phyloP scores from a whole-genome alignment of 2,888 invertebrate genomes.

The Druceiella hillmani region DNA sequence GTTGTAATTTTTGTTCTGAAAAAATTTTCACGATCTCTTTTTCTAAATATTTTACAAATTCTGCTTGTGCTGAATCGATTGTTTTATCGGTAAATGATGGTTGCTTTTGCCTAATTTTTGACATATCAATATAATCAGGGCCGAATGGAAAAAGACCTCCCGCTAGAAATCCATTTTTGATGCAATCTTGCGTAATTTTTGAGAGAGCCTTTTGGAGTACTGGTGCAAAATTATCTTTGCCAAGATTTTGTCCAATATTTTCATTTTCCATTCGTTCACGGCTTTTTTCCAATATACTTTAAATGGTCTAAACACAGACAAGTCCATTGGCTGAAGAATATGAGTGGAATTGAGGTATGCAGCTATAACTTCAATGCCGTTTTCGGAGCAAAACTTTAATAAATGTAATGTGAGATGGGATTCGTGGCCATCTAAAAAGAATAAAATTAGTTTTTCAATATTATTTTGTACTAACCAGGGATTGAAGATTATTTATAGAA shows the following conservation, averaged over 20 bases:
- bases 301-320: slow-evolving; percentile 15
- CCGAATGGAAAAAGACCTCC: slow-evolving; percentile 13
- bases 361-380: slow-evolving; percentile 15
- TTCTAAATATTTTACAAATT: slow-evolving; percentile 11
- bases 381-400: slow-evolving; percentile 6
- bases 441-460: slow-evolving; percentile 8
- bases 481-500: slow-evolving; percentile 9
- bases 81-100: no score
- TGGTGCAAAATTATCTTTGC: no score
- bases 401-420: slow-evolving; percentile 19
- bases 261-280: no score
- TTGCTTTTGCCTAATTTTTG: no score
- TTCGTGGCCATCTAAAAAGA: slow-evolving; percentile 10
- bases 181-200: no score
- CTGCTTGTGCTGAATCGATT: no score
- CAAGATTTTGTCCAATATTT: no score
- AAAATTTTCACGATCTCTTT: slow-evolving; percentile 6
- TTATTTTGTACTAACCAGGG: slow-evolving; percentile 7
- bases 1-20: slow-evolving; percentile 6
- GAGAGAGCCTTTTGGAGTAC: no score
- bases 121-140: slow-evolving; percentile 11
- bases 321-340: slow-evolving; percentile 20
- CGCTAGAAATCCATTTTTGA: no score
- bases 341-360: slow-evolving; percentile 17
- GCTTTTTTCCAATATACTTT: slow-evolving; percentile 9